phyloP scores from a whole-genome alignment of 2,797 vertebrate genomes.

The Benthosema pterotum region DNA sequence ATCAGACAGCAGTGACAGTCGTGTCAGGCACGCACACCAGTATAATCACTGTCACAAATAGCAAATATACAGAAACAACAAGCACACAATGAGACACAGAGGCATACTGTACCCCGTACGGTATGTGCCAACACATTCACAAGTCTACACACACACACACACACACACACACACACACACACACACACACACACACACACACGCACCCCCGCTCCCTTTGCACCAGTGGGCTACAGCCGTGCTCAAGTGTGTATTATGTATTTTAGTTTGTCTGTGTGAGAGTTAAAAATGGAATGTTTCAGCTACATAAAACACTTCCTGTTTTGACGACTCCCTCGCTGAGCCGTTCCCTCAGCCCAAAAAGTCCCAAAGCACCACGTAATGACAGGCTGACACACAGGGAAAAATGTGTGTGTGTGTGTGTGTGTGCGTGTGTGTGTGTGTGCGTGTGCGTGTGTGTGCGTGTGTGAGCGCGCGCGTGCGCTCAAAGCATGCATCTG shows the following conservation, averaged over 20 bases:
- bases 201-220: not conserved
- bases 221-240: constrained; percentile 27
- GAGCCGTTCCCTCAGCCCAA: constrained; percentile 52
- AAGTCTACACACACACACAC: constrained; percentile 27
- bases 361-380: constrained; percentile 52
- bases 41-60: constrained; percentile 9
- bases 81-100: constrained; percentile 2
- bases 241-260: constrained; percentile 65
- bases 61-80: constrained; percentile 18
- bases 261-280: constrained; percentile 65
- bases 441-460: not conserved
- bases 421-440: constrained; percentile 6
- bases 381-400: constrained; percentile 48
- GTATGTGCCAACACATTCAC: constrained; percentile 17
- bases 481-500: not conserved
- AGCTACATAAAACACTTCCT: constrained; percentile 81
- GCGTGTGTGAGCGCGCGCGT: not conserved
- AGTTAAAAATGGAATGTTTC: constrained; percentile 83
- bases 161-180: constrained; percentile 16
- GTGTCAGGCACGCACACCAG: not conserved
- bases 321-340: constrained; percentile 74
- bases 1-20: too few relatives aligned
- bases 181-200: constrained; percentile 19
- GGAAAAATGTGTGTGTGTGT: constrained; percentile 29
- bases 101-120: not conserved